A percentile compares a stretch with the other conserved stretches of the same genome.
Evolutionary conservation across 2,888 invertebrate species (phyloP).

Genomic region (Acronicta psi): DNA sequence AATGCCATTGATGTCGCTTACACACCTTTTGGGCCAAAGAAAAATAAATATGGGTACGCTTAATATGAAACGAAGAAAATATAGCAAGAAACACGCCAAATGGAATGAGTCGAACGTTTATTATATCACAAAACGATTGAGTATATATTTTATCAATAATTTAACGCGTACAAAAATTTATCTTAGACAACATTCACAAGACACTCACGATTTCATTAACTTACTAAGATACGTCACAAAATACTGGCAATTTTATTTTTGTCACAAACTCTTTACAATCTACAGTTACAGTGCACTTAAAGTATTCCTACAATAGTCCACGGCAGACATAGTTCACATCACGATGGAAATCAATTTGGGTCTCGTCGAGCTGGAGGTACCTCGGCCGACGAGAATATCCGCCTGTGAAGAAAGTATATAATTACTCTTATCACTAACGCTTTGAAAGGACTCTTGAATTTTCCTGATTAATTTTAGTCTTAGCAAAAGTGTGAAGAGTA

Average conservation of each 20-base stretch:
- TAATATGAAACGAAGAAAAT: no score
- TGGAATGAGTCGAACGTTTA: conserved; percentile 37
- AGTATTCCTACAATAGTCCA: conserved; percentile 33
- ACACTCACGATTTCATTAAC: conserved; percentile 37
- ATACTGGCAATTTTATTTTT: conserved; percentile 37
- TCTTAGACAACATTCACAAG: conserved; percentile 23
- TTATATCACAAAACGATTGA: conserved; percentile 37
- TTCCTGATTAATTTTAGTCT: no score
- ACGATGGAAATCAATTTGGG: conserved; percentile 30
- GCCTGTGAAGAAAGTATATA: conserved; percentile 10
- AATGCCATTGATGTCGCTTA: no score
- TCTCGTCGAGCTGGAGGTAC: conserved; percentile 17
- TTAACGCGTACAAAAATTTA: conserved; percentile 45
- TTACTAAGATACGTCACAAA: conserved; percentile 28
- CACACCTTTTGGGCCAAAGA: no score
- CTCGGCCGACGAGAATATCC: conserved; percentile 8
- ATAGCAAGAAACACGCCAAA: conserved; percentile 1
- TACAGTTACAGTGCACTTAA: conserved; percentile 53
- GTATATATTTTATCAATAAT: conserved; percentile 45
- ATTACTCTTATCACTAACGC: no score
- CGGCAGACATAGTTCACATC: conserved; percentile 21
- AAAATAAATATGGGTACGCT: no score
- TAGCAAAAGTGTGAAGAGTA: no score
- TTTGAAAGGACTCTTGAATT: not conserved
- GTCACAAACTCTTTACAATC: conserved; percentile 25